Evolutionary conservation across 2,888 invertebrate species (phyloP), one percentile per base, ranked within the genome.

Genomic region (Coremacera marginata): DNA sequence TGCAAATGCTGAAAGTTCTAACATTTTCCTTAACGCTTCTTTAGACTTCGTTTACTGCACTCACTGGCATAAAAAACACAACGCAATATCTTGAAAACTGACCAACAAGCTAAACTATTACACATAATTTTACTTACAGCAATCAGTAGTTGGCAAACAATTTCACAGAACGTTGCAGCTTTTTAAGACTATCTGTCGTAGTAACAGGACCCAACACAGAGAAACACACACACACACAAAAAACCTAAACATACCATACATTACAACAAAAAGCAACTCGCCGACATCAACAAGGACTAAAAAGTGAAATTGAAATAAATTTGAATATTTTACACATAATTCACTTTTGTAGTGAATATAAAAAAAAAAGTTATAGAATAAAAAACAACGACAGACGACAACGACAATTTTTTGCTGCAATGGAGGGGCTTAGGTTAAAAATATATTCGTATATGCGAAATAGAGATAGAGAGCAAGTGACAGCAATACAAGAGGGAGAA

Each of bases 281-380:
- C 25, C 52, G 52, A 55, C 55, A 63, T 44, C 27, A 70, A 52
- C 27, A 19, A 51, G n/a, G n/a, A 31, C 34, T 31, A 63, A 31
- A 31, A 31, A 63, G 63, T 31, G 52, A 52, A 52, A 55, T 70
- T 70, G 51, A 55, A 52, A 70, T 70, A 70, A 70, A 70, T 70
- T 70, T 70, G 70, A 70, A 70, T 70, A 68, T 68, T 68, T 22
- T 25, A 51, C 68, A 68, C 51, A 68, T 51, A 63, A 63, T 63
- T 63, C 63, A 63, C 27, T 63, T 63, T 63, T 63, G n/a, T 16
- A 63, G 63, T 31, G 63, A 31, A 31, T 31, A 9, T 27, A 62
- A 19, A 19, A 19, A 22, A 22, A 22, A 22, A 22, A 22, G 1
- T 27, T 22, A 9, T 14, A 4, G 7, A 22, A 44, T 44, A 44